These are phyloP conservation scores for Erebia palarica DNA, from an alignment of 2,888 invertebrate species.

Conservation along the genomic window DNA sequence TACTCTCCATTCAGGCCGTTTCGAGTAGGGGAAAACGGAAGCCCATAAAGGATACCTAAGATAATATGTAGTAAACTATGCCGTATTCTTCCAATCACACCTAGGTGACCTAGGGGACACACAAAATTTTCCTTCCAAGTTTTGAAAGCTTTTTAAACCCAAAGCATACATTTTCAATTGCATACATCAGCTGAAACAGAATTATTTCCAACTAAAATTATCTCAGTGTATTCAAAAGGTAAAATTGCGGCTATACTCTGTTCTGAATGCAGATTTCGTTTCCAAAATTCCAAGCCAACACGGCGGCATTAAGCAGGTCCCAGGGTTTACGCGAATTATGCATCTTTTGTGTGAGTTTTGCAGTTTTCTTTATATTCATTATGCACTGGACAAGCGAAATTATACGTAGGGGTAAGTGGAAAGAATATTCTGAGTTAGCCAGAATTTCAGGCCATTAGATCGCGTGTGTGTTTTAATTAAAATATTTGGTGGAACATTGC, in stretches of 20 bases:
- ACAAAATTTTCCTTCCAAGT: neutral
- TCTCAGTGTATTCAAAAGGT: slow-evolving; percentile 23
- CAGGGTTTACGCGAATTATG: slow-evolving; percentile 26
- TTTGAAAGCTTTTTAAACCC: too few relatives aligned
- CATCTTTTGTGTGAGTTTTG: slow-evolving; percentile 23
- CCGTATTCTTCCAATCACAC: neutral
- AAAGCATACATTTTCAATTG: neutral
- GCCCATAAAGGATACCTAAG: too few relatives aligned
- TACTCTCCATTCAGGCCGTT: too few relatives aligned
- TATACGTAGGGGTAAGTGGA: slow-evolving; percentile 3
- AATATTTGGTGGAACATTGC: neutral
- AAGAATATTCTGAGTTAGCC: slow-evolving; percentile 7
- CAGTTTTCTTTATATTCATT: slow-evolving; percentile 27
- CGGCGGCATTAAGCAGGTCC: slow-evolving; percentile 12
- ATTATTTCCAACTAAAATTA: slow-evolving; percentile 20
- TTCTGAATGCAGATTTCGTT: slow-evolving; percentile 27
- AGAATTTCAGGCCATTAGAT: neutral
- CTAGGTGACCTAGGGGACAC: neutral
- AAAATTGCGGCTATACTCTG: slow-evolving; percentile 23
- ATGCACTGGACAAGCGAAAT: slow-evolving; percentile 14
- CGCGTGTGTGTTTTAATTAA: neutral
- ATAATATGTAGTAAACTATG: neutral
- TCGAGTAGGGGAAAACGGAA: too few relatives aligned
- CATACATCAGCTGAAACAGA: slow-evolving; percentile 14
- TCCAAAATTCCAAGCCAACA: slow-evolving; percentile 23